These are phyloP conservation scores for Temnothorax unifasciatus DNA, from an alignment of 2,888 invertebrate species.

Conservation along the genomic window DNA sequence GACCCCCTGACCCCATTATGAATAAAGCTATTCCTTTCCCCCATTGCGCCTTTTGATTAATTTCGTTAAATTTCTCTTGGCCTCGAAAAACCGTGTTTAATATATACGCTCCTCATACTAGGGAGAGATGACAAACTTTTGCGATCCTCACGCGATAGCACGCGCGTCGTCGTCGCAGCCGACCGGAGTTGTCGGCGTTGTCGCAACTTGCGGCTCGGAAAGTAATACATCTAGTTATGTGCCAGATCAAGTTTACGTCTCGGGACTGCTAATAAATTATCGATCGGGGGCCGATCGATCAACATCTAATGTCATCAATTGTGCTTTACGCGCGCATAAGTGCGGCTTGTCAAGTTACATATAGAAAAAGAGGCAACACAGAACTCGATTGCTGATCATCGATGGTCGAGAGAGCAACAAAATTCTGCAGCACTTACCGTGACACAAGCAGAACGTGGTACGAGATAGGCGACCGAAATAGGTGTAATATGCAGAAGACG, in stretches of 20 bases:
- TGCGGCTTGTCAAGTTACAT: conserved; percentile 15
- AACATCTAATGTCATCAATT: conserved; percentile 19
- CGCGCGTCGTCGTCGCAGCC: not conserved
- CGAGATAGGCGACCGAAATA: conserved; percentile 23
- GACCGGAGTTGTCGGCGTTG: too few species aligned
- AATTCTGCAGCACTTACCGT: conserved; percentile 74
- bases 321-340: conserved; percentile 51
- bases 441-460: conserved; percentile 65
- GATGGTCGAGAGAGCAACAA: conserved; percentile 39
- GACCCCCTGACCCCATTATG: not conserved
- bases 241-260: conserved; percentile 25
- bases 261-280: not conserved
- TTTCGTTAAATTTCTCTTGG: conserved; percentile 29
- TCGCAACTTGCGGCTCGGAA: not conserved
- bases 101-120: not conserved
- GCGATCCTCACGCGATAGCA: conserved; percentile 10
- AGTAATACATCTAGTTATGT: conserved; percentile 3
- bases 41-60: conserved; percentile 9
- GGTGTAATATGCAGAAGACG: not conserved
- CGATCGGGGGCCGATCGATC: not conserved
- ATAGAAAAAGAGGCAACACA: conserved; percentile 6
- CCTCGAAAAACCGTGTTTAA: not conserved
- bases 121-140: conserved; percentile 10
- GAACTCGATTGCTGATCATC: conserved; percentile 9
- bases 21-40: conserved; percentile 14